Base-by-base conservation (phyloP, 1,140 invertebrate species). In the Proctacanthus coquilletti region DNA sequence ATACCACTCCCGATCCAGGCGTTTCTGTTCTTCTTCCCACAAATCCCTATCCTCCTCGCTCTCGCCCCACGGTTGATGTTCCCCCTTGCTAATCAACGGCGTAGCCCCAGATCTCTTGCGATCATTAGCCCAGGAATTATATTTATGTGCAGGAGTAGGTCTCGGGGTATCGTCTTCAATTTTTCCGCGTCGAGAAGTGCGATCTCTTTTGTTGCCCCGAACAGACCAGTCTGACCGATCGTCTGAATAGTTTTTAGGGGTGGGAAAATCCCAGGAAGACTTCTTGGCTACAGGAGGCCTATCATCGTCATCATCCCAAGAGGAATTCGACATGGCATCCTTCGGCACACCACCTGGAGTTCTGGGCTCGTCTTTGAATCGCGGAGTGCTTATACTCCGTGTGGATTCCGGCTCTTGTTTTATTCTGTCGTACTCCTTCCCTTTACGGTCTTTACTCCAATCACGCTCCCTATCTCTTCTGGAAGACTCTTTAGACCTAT, bases 1-100 rank as follows among this genome's bases (percentile, higher is more conserved):
- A 56, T 98, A 98, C 94, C 95, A 98, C 51, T 95, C 91, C 35
- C 94, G 64, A 52, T 98, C 95, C 3, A 98, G 52, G 34, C 89
- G 71, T 45, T 81, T 80, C 61, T 97, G 85, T 47, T 97, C 92
- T 51, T 89, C 81, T 56, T 95, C 86, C 89, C 88, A 96, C 21
- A 81, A 63, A 23, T 80, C 72, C 20, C 75, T 69, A 23, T 91
- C 84, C 29, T 80, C 73, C 11, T 75, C 66, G 37, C 64, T 64
- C 15, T 69, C 62, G 1, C 47, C 46, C 64, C 69, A 66, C 54
- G 67, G 62, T 44, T 67, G 45, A 45, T 60, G 45, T 44, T 55
- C 19, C 10, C 15, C 38, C 9, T 35, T 43, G 48, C 52, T 50
- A 9, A 50, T 46, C 30, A 58, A 37, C 5, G 76, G 75, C 4